Base-by-base conservation (phyloP, 1,140 invertebrate genomes). In the Drosophila lacertosa region DNA sequence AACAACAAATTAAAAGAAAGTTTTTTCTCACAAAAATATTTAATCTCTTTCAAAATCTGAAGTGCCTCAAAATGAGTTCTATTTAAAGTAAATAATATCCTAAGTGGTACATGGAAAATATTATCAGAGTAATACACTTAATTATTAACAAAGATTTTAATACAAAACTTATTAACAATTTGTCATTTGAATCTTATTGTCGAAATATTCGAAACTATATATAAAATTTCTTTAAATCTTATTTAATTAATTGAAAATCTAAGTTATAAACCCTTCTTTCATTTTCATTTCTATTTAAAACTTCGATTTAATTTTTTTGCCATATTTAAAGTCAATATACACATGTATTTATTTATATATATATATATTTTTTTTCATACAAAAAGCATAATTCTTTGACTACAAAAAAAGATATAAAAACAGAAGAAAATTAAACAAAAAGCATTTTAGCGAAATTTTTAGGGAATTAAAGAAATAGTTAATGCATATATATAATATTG, bases 361-460 rank as follows among this genome's bases (percentile, higher is more conserved):
- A n/a, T n/a, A n/a, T n/a, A n/a, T n/a, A n/a, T n/a, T n/a, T n/a
- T 54, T 53, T 72, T 76, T 60, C 66, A 74, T 84, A 70, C 33
- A 39, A 35, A 60, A 63, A 74, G 39, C 68, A 77, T 82, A 88
- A 67, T 82, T 84, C 79, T 74, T 72, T 24, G 45, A 53, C 37
- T 53, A 50, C 29, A 35, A 29, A 60, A 42, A 63, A 58, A 59
- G 44, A 65, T 32, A 55, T 35, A 42, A 39, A 55, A 72, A 59
- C 37, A 47, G 24, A 32, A 47, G 74, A 65, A 77, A 84, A 84
- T 75, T 71, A 72, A 62, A 76, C 76, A 84, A 62, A 83, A 77
- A 74, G 48, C 83, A 78, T 86, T 88, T 89, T 59, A 89, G 72
- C 82, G 70, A 88, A 88, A 89, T 71, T 78, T n/a, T n/a, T n/a